Evolutionary conservation across 2,888 invertebrate species (phyloP).

Genomic region (Plagodis dolabraria): DNA sequence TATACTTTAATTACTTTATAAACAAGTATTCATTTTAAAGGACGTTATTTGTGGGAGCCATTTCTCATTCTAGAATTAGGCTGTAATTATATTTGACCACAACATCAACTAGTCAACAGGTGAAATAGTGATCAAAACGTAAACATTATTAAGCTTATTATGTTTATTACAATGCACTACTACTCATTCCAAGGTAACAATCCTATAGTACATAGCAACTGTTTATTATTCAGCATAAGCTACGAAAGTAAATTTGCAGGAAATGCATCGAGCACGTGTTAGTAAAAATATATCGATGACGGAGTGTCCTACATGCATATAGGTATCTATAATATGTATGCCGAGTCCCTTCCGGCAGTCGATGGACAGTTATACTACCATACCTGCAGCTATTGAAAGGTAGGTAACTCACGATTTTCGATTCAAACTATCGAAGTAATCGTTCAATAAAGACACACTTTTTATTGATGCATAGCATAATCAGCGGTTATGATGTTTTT

Average conservation of each 20-base stretch:
- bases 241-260: constrained; percentile 60
- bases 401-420: constrained; percentile 8
- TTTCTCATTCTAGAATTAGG: too few species aligned
- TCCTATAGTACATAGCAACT: constrained; percentile 21
- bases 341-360: constrained; percentile 66
- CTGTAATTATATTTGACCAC: too few species aligned
- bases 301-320: constrained; percentile 61
- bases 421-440: too few species aligned
- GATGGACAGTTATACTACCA: constrained; percentile 56
- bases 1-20: too few species aligned
- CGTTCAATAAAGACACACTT: too few species aligned
- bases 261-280: constrained; percentile 52
- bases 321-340: constrained; percentile 57
- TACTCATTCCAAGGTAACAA: neutral
- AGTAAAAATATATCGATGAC: constrained; percentile 57
- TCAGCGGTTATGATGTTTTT: too few species aligned
- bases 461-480: too few species aligned
- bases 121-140: too few species aligned
- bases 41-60: too few species aligned
- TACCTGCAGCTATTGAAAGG: constrained; percentile 35
- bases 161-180: neutral
- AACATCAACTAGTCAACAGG: too few species aligned
- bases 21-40: too few species aligned
- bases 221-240: constrained; percentile 42
- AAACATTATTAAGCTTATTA: too few species aligned